Conservation (phyloP, 2,888 invertebrate genomes). For the Fissipunctia ypsillon region DNA sequence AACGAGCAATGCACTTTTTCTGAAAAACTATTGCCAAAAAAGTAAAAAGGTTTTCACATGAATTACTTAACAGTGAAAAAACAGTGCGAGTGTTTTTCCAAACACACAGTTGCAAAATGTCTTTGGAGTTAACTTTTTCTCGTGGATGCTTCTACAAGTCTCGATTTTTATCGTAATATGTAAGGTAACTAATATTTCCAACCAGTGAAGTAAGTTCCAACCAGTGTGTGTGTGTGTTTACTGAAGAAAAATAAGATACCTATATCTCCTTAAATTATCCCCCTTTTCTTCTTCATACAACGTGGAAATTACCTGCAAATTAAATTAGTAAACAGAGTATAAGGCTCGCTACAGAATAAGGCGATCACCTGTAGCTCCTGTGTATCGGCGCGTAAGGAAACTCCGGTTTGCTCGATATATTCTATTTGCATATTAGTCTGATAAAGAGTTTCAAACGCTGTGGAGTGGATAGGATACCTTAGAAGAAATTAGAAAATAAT, state of each 20-base stretch:
- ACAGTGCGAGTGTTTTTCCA: neutral
- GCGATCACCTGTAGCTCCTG: slow-evolving; percentile 68
- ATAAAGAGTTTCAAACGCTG: slow-evolving; percentile 66
- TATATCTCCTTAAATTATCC: no score
- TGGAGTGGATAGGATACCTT: slow-evolving; percentile 55
- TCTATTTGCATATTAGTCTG: slow-evolving; percentile 75
- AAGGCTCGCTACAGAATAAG: slow-evolving; percentile 65
- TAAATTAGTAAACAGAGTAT: slow-evolving; percentile 7
- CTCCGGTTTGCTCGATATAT: slow-evolving; percentile 73
- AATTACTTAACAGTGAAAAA: neutral
- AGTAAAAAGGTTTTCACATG: no score
- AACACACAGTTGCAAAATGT: neutral
- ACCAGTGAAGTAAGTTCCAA: no score
- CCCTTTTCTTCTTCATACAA: neutral
- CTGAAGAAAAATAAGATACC: no score
- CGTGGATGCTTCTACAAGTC: neutral
- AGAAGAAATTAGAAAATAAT: slow-evolving; percentile 4
- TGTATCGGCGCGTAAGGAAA: slow-evolving; percentile 71
- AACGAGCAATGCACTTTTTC: no score
- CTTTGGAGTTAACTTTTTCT: neutral
- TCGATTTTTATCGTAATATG: neutral
- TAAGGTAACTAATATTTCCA: no score
- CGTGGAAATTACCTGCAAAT: neutral
- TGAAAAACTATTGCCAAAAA: no score
- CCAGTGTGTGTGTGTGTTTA: no score